phyloP scores from a whole-genome alignment of 2,797 vertebrate species.

The Parotocinclus haroldoi region DNA sequence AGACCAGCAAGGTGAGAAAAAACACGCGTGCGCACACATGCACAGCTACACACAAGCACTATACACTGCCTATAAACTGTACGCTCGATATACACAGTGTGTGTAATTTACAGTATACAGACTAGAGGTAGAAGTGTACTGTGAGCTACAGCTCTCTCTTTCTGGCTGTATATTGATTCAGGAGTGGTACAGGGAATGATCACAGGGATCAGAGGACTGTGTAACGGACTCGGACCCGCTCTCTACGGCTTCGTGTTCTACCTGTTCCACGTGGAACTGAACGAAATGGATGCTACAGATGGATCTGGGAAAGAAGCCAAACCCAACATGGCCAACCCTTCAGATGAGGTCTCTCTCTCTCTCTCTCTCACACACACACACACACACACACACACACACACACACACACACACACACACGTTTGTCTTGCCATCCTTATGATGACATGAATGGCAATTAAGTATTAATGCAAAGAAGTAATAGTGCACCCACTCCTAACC shows the following conservation, averaged over 20 bases:
- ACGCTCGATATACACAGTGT: neutral
- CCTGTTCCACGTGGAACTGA: slow-evolving; percentile 86
- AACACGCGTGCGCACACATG: no score
- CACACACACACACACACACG: neutral
- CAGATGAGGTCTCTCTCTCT: slow-evolving; percentile 77
- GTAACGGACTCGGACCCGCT: slow-evolving; percentile 83
- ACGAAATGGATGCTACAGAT: slow-evolving; percentile 74
- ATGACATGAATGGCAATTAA: no score
- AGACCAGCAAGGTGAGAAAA: slow-evolving; percentile 81
- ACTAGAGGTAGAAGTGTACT: neutral
- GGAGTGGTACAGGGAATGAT: slow-evolving; percentile 93
- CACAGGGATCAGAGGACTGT: slow-evolving; percentile 85
- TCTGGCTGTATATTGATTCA: slow-evolving; percentile 43
- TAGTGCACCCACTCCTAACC: no score
- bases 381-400: neutral
- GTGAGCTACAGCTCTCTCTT: no score
- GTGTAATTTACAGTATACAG: neutral
- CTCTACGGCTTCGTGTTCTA: slow-evolving; percentile 89
- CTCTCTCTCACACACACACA: no score
- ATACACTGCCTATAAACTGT: no score
- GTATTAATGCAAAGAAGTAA: no score
- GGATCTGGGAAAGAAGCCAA: slow-evolving; percentile 76
- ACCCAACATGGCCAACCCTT: slow-evolving; percentile 87
- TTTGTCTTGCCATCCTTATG: no score
- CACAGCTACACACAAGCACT: no score